phyloP scores from a whole-genome alignment of 2,797 vertebrate genomes.

The Argentina silus region DNA sequence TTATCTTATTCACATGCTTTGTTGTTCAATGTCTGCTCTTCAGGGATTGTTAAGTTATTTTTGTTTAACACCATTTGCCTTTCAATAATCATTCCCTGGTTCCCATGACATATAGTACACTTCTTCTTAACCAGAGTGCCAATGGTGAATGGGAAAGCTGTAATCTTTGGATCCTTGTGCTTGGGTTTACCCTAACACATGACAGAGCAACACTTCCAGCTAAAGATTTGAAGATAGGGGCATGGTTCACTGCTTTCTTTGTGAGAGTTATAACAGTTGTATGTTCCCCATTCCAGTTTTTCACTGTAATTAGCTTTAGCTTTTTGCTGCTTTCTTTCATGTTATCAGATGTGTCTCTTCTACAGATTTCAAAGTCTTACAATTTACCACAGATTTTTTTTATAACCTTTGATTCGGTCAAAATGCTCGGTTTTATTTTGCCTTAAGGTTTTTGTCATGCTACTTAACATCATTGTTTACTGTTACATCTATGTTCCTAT shows the following conservation, averaged over 20 bases:
- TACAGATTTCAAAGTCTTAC: constrained; percentile 30
- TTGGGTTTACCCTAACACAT: background rate
- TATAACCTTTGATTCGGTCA: constrained; percentile 24
- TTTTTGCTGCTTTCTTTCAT: background rate
- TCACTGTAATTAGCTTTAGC: background rate
- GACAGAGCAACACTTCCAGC: background rate
- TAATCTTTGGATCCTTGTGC: background rate
- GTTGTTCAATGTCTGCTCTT: background rate
- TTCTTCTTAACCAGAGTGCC: background rate
- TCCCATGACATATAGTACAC: background rate
- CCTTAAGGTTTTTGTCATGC: constrained; percentile 17
- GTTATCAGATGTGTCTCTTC: background rate
- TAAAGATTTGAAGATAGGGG: background rate
- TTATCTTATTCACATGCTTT: constrained; percentile 13
- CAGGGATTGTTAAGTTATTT: background rate
- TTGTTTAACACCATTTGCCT: constrained; percentile 16
- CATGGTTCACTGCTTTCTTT: background rate
- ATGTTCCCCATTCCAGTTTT: background rate
- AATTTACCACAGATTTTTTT: constrained; percentile 5
- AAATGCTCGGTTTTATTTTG: constrained; percentile 24
- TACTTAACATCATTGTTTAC: constrained; percentile 9
- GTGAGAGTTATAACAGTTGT: background rate
- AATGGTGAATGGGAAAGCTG: background rate
- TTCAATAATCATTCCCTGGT: constrained; percentile 20
- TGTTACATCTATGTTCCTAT: constrained; percentile 28